These are phyloP conservation scores for Crotalus viridis DNA, from an alignment of 2,113 vertebrate species.

Conservation along the genomic window DNA sequence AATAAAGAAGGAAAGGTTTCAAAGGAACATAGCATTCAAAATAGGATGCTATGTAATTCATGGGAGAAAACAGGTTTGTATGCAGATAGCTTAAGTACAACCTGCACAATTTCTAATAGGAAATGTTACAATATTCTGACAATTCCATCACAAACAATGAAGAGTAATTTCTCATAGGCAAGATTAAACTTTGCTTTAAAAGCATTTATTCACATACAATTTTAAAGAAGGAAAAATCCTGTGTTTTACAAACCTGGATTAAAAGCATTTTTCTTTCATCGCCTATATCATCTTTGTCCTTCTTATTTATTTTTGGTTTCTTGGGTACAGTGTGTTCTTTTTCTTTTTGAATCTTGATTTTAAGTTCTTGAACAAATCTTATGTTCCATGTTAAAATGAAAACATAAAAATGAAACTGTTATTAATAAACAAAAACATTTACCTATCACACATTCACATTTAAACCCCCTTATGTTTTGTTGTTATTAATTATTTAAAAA, in stretches of 20 bases:
- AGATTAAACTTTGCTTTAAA: neutral
- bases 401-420: slow-evolving; percentile 9
- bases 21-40: neutral
- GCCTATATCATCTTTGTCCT: slow-evolving; percentile 66
- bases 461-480: neutral
- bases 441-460: neutral
- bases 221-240: neutral
- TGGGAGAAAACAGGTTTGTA: neutral
- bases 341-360: slow-evolving; percentile 80
- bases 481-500: neutral
- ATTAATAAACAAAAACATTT: slow-evolving; percentile 16
- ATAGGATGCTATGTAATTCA: neutral
- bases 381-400: neutral
- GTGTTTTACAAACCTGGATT: slow-evolving; percentile 64
- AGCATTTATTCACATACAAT: neutral
- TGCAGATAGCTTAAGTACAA: neutral
- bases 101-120: neutral
- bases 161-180: neutral
- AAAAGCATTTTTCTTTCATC: slow-evolving; percentile 70
- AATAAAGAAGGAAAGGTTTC: neutral
- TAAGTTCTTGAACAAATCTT: slow-evolving; percentile 82
- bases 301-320: slow-evolving; percentile 72
- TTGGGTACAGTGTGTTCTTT: slow-evolving; percentile 74
- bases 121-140: neutral
- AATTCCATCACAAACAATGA: neutral